Percentiles rank a stretch among this genome's conserved stretches.
Evolutionary conservation across 2,888 invertebrate genomes (phyloP).

Genomic region (Drosophila paranaensis): DNA sequence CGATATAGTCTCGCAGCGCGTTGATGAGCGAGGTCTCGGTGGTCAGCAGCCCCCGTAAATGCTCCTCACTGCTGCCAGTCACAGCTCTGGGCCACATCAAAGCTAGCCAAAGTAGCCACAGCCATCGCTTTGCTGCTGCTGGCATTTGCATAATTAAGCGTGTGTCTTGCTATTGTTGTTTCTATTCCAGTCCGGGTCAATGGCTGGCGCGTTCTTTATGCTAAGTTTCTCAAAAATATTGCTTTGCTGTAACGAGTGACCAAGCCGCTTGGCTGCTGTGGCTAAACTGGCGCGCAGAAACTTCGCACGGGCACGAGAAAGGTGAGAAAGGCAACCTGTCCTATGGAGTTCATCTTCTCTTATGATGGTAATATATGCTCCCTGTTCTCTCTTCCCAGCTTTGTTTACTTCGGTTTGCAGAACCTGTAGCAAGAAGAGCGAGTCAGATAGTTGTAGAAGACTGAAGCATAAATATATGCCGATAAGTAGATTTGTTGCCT

Average conservation of each 20-base stretch:
- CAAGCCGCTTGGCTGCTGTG: conserved; percentile 41
- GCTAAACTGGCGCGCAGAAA: conserved; percentile 48
- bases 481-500: neutral
- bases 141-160: conserved; percentile 63
- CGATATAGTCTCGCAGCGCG: conserved; percentile 71
- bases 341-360: neutral
- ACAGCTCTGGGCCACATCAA: conserved; percentile 22
- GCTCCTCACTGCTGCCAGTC: conserved; percentile 25
- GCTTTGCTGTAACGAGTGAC: conserved; percentile 32
- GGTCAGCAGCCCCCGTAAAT: conserved; percentile 64
- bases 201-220: conserved; percentile 29
- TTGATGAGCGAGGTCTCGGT: conserved; percentile 75
- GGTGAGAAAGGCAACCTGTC: conserved; percentile 2
- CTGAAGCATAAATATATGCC: no score
- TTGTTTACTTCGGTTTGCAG: neutral
- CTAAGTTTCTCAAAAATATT: conserved; percentile 3
- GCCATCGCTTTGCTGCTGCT: conserved; percentile 29
- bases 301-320: conserved; percentile 13
- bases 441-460: neutral
- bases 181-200: conserved; percentile 50
- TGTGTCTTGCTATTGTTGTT: conserved; percentile 15
- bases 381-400: neutral
- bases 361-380: neutral
- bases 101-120: conserved; percentile 43
- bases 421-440: neutral